Evolutionary conservation across 2,113 vertebrate species (phyloP), one percentile per base, ranked within the genome.

Genomic region (Calidris pugnax): DNA sequence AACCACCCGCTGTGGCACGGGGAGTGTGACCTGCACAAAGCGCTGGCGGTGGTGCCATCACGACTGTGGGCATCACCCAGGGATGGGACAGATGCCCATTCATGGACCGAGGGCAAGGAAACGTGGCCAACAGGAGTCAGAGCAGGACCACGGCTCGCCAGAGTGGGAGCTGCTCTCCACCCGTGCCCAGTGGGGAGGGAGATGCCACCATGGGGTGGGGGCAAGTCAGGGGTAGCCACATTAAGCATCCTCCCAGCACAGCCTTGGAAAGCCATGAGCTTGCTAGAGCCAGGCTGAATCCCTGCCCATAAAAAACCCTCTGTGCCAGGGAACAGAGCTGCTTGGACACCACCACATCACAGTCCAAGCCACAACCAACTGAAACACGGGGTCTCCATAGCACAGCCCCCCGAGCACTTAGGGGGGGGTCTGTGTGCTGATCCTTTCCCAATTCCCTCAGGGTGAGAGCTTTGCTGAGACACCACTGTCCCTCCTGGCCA

Each of bases 301-400:
- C 8, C 19, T n/a, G 51, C 24, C 87, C 1, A 5, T 6, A 57
- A 24, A 76, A 59, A 76, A 22, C 47, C 28, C 45, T 39, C 57
- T 0, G 3, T 8, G 2, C 50, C 11, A 4, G 24, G 72, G 32
- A 78, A 75, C 0, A 0, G 43, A 68, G 79, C 21, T 4, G 1
- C 53, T 12, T 8, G 30, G 72, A 79, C 72, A 53, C 23, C 3
- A 1, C 68, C 1, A 0, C 2, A 3, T 24, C 45, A 41, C 1
- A 5, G 4, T 12, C 47, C 78, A 47, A 67, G 17, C 41, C 48
- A 45, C 3, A 2, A 8, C 32, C 4, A 12, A 12, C 37, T 7
- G 4, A 86, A 72, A 80, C n/a, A 68, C 0, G 2, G 18, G 6
- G 20, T 47, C 28, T 17, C 51, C 2, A 0, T 1, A 71, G 35